Conservation (phyloP, 2,113 vertebrate genomes). For the Panurus biarmicus region DNA sequence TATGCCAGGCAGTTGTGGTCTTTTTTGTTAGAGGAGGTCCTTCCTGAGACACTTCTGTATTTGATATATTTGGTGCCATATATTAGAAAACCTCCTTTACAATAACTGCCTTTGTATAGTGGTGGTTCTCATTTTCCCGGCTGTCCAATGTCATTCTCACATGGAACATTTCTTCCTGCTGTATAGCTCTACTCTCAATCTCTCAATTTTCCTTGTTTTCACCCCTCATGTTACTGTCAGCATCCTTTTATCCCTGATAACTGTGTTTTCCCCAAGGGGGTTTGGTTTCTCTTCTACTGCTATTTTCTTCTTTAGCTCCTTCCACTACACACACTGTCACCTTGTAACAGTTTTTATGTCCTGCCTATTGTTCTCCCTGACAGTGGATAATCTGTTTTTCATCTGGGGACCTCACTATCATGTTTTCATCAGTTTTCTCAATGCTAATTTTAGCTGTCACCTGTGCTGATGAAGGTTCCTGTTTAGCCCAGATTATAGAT, state of each 20-base stretch:
- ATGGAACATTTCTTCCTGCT: background rate
- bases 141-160: background rate
- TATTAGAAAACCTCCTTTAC: background rate
- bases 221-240: background rate
- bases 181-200: background rate
- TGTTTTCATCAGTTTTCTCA: conserved; percentile 49
- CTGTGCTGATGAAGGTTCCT: conserved; percentile 45
- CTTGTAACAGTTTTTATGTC: conserved; percentile 31
- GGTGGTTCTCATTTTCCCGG: background rate
- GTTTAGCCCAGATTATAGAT: conserved; percentile 24
- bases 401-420: background rate
- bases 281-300: background rate
- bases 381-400: conserved; percentile 66
- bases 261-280: background rate
- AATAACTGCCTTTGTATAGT: background rate
- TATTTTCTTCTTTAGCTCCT: conserved; percentile 16
- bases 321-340: background rate
- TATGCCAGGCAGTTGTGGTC: background rate
- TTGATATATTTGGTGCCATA: background rate
- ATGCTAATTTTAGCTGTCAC: conserved; percentile 62
- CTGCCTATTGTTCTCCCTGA: conserved; percentile 59
- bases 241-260: background rate
- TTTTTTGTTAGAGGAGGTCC: background rate
- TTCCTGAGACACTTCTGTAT: background rate
- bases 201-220: background rate